A percentile compares a stretch with the other conserved stretches of the same genome.
These are phyloP conservation scores for Cosmorhoe ocellata DNA, from an alignment of 2,888 invertebrate genomes.

Conservation along the genomic window DNA sequence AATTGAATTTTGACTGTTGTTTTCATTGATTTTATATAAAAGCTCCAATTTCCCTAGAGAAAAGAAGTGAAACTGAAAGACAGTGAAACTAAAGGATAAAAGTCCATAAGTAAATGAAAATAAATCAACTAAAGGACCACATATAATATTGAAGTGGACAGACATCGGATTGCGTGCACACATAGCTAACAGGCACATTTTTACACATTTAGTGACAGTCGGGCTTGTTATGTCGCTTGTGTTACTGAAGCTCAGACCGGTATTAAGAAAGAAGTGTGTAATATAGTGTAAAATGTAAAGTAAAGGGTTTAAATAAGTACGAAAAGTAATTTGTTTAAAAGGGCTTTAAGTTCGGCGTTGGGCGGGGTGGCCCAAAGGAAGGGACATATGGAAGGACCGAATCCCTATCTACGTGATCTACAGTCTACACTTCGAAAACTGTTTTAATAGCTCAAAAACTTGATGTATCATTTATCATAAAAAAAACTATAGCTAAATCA, in stretches of 20 bases:
- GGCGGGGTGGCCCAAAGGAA: slow-evolving; percentile 76
- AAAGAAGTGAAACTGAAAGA: slow-evolving; percentile 63
- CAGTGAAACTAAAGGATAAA: slow-evolving; percentile 62
- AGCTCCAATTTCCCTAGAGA: slow-evolving; percentile 45
- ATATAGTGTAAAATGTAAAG: slow-evolving; percentile 67
- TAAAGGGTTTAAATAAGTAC: slow-evolving; percentile 59
- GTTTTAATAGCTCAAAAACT: too few species aligned
- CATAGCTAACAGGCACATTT: slow-evolving; percentile 77
- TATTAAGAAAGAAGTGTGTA: slow-evolving; percentile 50
- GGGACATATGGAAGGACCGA: slow-evolving; percentile 51
- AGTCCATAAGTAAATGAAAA: slow-evolving; percentile 65
- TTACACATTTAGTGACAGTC: slow-evolving; percentile 55
- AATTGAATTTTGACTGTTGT: slow-evolving; percentile 29
- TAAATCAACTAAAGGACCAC: slow-evolving; percentile 74
- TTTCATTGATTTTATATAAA: slow-evolving; percentile 21
- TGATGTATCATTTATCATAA: too few species aligned
- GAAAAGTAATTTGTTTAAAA: slow-evolving; percentile 52
- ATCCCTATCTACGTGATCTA: slow-evolving; percentile 68
- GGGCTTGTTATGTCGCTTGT: slow-evolving; percentile 55
- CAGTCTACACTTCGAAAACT: slow-evolving; percentile 72
- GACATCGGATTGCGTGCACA: slow-evolving; percentile 78
- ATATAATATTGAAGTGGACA: slow-evolving; percentile 79
- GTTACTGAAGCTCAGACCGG: slow-evolving; percentile 55
- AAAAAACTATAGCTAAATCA: too few species aligned
- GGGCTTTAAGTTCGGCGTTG: slow-evolving; percentile 74